Evolutionary conservation across 1,140 invertebrate genomes (phyloP), one percentile per base, ranked within the genome.

Genomic region (Drosophila kanapiae): DNA sequence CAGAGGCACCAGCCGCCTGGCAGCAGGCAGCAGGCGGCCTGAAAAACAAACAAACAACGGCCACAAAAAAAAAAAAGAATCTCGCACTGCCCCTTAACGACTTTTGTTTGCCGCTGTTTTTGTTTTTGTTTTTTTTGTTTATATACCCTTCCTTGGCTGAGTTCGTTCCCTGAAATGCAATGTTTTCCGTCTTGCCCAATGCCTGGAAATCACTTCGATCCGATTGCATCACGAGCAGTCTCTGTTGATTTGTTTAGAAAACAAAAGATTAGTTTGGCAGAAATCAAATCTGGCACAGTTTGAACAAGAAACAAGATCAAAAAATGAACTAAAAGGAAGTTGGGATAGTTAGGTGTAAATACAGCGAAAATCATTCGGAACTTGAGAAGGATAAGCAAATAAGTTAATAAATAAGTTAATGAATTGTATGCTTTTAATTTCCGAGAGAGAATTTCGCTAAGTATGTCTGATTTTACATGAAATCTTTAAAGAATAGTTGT

Each of bases 81-180:
- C 31, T 38, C 5, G 33, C 43, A 43, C 65, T 74, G 70, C 58
- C 62, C 70, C 80, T 82, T 83, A 78, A 81, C 78, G 82, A 86
- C 82, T 84, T 80, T 77, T 48, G 80, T 75, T 80, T 53, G 77
- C 68, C 57, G 35, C 37, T 59, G 35, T 56, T 72, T 65, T n/a
- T n/a, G n/a, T n/a, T 78, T 51, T 80, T 63, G 23, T 23, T 2
- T 23, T 23, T 23, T 23, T 23, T 23, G 23, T 23, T 23, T 23
- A 23, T 42, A 72, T 72, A 47, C 42, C 51, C 67, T 72, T 40
- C 23, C 67, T 35, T 16, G 27, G 33, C 38, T 23, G 53, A 56
- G 53, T 38, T 38, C 8, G 37, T 56, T 51, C 35, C 29, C 11
- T 13, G 10, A 10, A 37, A n/a, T 10, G 16, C 35, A 38, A 38